Conservation (phyloP, 2,888 invertebrate genomes). For the Autographa pulchrina region DNA sequence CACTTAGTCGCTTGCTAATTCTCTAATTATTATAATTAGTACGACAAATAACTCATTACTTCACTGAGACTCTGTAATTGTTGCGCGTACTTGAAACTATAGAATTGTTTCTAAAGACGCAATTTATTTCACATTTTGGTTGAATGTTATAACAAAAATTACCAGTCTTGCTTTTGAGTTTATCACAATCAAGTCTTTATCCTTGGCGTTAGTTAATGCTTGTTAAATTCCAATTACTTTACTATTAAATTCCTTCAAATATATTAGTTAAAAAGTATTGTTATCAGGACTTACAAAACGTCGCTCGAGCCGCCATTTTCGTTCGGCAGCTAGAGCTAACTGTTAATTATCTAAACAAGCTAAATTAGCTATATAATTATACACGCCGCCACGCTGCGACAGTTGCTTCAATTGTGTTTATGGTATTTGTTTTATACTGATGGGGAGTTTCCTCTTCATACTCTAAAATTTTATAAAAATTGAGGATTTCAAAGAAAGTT, state of each 20-base stretch:
- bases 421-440: slow-evolving; percentile 29
- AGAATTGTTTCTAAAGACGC: slow-evolving; percentile 17
- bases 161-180: neutral
- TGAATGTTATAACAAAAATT: no score
- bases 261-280: neutral
- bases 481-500: neutral
- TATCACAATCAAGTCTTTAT: neutral
- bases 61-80: slow-evolving; percentile 43
- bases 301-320: slow-evolving; percentile 45
- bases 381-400: slow-evolving; percentile 53
- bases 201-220: neutral
- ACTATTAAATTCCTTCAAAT: neutral
- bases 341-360: slow-evolving; percentile 77
- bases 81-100: slow-evolving; percentile 15
- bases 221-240: slow-evolving; percentile 4
- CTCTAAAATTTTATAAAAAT: neutral
- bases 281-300: neutral
- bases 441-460: slow-evolving; percentile 24
- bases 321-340: slow-evolving; percentile 58
- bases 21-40: slow-evolving; percentile 53
- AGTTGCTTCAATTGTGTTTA: slow-evolving; percentile 38
- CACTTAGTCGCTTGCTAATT: slow-evolving; percentile 43
- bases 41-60: slow-evolving; percentile 45
- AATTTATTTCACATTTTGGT: neutral
- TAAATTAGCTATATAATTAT: slow-evolving; percentile 75